Evolutionary conservation across 2,797 vertebrate species (phyloP).

Genomic region (Percopsis omiscomaycus): DNA sequence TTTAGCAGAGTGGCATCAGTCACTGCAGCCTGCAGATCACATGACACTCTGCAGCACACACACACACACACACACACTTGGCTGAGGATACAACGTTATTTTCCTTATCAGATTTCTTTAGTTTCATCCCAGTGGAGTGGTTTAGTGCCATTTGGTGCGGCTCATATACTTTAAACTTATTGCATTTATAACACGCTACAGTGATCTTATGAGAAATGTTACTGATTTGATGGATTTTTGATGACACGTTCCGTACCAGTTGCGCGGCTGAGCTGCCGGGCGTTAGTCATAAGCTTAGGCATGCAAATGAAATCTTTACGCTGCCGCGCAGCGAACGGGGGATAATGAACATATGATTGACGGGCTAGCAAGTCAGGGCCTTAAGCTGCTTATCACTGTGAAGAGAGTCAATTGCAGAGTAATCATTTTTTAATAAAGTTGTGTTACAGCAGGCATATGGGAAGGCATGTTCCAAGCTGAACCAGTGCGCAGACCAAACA

Average conservation of each 20-base stretch:
- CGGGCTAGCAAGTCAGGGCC: conserved; percentile 47
- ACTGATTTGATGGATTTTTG: conserved; percentile 3
- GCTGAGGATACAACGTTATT: conserved; percentile 9
- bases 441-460: conserved; percentile 51
- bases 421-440: conserved; percentile 75
- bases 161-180: neutral
- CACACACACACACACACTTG: neutral
- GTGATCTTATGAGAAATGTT: conserved; percentile 19
- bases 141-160: neutral
- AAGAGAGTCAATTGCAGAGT: conserved; percentile 62
- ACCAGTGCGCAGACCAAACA: conserved; percentile 39
- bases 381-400: conserved; percentile 70
- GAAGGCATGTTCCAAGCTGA: conserved; percentile 59
- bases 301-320: conserved; percentile 9
- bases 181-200: conserved; percentile 13
- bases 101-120: neutral
- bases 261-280: conserved; percentile 19
- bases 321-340: conserved; percentile 27
- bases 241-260: neutral
- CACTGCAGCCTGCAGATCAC: too few species aligned
- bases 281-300: conserved; percentile 31
- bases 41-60: too few species aligned
- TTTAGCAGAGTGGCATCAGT: too few species aligned
- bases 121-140: neutral
- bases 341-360: conserved; percentile 56